Evolutionary conservation across 2,113 vertebrate species (phyloP), one percentile per base, ranked within the genome.

Genomic region (Mustela lutreola): DNA sequence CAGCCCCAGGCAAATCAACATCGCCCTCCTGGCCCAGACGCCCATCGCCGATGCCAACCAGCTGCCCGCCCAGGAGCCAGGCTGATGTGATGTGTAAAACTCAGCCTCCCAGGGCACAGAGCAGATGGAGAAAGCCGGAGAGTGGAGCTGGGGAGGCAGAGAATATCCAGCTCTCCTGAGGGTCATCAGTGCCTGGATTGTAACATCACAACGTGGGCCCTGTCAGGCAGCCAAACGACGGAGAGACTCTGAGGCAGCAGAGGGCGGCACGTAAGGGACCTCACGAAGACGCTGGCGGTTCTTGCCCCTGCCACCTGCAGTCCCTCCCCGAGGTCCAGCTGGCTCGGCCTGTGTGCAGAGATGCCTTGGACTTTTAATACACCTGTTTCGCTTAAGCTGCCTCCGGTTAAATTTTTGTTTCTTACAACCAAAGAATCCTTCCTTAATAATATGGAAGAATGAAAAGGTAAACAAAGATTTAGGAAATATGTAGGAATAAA

Each of bases 401-500:
- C 36, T 63, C 53, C 45, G 31, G 28, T 60, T 65, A 45, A 45
- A 48, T 58, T 91, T 71, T 67, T 80, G 15, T 33, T 91, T 82
- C 65, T 87, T 67, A 58, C 75, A 60, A 65, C 82, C 14, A 48
- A 65, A 87, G 56, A 48, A 94, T 39, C 58, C 80, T 86, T 85
- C 21, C 60, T 84, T 45, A 63, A 36, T 7, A 58, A 48, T 60
- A 63, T 26, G 45, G 26, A 53, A 81, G 36, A 65, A 82, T 5
- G 21, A 91, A 87, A 75, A 75, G 22, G 26, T 31, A 84, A n/a
- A 89, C 33, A 56, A 31, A 16, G 22, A 53, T 50, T 93, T 28
- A 89, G 45, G 36, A 76, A 89, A 79, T 56, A 6, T 62, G 71
- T 33, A 86, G 28, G 19, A 22, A 63, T 45, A 56, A 73, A 65